phyloP scores from a whole-genome alignment of 2,888 invertebrate species.

The Agelastica alni region DNA sequence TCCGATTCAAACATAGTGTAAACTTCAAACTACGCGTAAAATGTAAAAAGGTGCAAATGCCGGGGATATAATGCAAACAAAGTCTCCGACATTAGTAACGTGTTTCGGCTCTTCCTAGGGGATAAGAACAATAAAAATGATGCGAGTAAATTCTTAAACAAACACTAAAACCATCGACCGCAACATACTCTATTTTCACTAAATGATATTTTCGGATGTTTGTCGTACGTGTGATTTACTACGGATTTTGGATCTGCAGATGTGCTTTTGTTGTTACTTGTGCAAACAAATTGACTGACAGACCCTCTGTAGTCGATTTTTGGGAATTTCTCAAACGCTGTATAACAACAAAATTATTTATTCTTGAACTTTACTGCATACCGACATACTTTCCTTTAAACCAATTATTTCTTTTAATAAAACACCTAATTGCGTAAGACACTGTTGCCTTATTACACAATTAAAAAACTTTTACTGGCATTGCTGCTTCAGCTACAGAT shows the following conservation, averaged over 20 bases:
- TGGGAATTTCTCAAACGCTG: too few relatives aligned
- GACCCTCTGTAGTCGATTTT: too few relatives aligned
- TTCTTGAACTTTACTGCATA: too few relatives aligned
- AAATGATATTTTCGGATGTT: constrained; percentile 44
- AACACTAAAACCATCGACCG: constrained; percentile 42
- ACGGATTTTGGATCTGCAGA: constrained; percentile 50
- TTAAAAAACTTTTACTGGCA: too few relatives aligned
- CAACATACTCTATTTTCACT: constrained; percentile 38
- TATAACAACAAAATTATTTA: too few relatives aligned
- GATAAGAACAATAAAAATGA: constrained; percentile 38
- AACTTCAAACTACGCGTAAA: constrained; percentile 33
- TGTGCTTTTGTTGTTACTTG: constrained; percentile 47
- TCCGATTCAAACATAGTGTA: constrained; percentile 13
- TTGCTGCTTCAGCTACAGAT: too few relatives aligned
- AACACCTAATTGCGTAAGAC: too few relatives aligned
- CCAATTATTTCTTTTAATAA: too few relatives aligned
- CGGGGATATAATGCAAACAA: constrained; percentile 28
- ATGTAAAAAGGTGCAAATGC: constrained; percentile 34
- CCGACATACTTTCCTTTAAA: too few relatives aligned
- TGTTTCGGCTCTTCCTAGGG: constrained; percentile 28
- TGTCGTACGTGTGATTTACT: constrained; percentile 52
- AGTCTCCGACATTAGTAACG: constrained; percentile 21
- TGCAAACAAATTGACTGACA: constrained; percentile 41
- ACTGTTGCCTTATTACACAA: too few relatives aligned
- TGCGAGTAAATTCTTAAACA: constrained; percentile 43